Conservation (phyloP, 2,888 invertebrate genomes). For the Baccha elongata region DNA sequence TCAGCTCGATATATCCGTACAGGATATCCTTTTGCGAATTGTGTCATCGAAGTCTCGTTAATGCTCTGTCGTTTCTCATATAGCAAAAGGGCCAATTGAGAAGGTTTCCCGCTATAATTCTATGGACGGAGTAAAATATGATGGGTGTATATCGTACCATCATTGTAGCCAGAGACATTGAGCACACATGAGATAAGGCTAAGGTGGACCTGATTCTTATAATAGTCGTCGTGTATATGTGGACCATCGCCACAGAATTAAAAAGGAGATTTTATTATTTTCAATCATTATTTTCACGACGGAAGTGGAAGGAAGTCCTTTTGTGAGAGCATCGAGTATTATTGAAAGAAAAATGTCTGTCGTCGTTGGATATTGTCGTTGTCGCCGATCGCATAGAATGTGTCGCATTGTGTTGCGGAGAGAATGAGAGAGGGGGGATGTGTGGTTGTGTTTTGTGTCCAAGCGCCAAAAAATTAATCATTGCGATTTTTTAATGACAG, state of each 20-base stretch:
- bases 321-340: conserved; percentile 62
- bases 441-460: conserved; percentile 34
- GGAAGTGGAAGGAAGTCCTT: conserved; percentile 74
- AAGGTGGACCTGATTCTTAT: conserved; percentile 64
- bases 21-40: conserved; percentile 61
- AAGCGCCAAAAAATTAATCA: conserved; percentile 70
- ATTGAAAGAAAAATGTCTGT: conserved; percentile 70
- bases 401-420: conserved; percentile 5
- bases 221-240: conserved; percentile 46
- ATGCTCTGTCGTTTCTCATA: conserved; percentile 9
- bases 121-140: conserved; percentile 27
- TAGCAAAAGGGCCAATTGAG: conserved; percentile 48
- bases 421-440: no score
- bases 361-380: conserved; percentile 13
- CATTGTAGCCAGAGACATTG: no score
- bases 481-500: conserved; percentile 67
- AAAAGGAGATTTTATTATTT: conserved; percentile 74
- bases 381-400: conserved; percentile 39
- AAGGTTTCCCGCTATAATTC: conserved; percentile 28
- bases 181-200: conserved; percentile 66
- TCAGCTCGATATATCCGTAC: conserved; percentile 52
- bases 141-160: conserved; percentile 9
- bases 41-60: conserved; percentile 50
- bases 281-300: conserved; percentile 73
- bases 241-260: conserved; percentile 65